Percentiles rank a stretch among this genome's conserved stretches.
These are phyloP conservation scores for Sclerurus mexicanus DNA, from an alignment of 2,113 vertebrate genomes.

Conservation along the genomic window DNA sequence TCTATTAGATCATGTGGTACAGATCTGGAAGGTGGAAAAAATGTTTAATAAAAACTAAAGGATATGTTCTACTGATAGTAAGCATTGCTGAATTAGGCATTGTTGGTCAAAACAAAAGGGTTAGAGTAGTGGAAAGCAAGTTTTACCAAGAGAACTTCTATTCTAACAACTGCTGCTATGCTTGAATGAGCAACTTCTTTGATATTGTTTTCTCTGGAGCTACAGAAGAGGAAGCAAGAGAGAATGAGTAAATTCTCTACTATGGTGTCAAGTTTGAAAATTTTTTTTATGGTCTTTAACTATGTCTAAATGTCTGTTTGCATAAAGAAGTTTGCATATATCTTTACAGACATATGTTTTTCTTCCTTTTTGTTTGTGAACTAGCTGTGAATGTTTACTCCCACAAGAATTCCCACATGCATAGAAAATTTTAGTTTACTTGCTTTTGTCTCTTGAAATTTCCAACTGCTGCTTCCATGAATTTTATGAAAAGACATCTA, in stretches of 20 bases:
- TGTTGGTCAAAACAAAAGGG: background rate
- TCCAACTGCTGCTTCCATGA: background rate
- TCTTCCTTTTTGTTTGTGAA: background rate
- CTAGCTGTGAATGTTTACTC: background rate
- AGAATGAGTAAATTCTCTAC: background rate
- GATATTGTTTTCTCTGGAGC: background rate
- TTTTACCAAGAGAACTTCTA: background rate
- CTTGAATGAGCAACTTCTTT: background rate
- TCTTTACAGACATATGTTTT: background rate
- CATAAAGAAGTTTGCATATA: background rate
- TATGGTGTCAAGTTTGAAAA: background rate
- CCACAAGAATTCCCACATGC: background rate
- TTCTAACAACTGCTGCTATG: background rate
- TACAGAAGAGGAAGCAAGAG: background rate
- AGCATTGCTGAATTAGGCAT: background rate
- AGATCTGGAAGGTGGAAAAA: background rate
- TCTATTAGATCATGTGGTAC: background rate
- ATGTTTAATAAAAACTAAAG: background rate
- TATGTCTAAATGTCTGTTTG: background rate
- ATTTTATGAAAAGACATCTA: background rate
- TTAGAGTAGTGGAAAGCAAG: background rate
- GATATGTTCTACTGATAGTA: background rate
- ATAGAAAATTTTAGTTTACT: background rate
- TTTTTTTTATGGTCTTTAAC: background rate
- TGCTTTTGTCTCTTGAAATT: background rate